Evolutionary conservation across 1,140 invertebrate species (phyloP), one percentile per base, ranked within the genome.

Genomic region (Panagrolaimus sp.): DNA sequence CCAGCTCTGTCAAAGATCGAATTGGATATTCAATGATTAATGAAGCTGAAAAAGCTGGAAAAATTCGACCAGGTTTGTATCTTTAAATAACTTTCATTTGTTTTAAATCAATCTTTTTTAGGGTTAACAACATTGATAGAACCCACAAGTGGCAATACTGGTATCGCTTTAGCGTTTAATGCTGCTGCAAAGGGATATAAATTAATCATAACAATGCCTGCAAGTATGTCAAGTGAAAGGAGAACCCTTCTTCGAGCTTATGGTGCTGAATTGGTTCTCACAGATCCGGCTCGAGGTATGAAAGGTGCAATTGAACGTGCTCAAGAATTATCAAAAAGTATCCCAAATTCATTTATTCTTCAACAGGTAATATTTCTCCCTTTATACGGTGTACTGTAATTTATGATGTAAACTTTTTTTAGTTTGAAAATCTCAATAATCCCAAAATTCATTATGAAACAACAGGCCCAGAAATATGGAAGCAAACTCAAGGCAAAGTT

Each of bases 161-260:
- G 63, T 32, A 65, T 65, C n/a, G 63, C 63, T 12, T 15, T 65
- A 47, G 63, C 63, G 10, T 65, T 43, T 43, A 47, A 24, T 32
- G 63, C 43, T 47, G 63, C 63, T 1, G 45, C 63, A 12, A 79
- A 78, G 47, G 84, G 84, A 1, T 85, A 85, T 74, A 78, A 82
- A 48, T 73, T 80, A 12, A 78, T 85, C 52, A 72, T 85, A 15
- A 77, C 79, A 6, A 84, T 85, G 84, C 84, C 84, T 6, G 80
- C 84, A 14, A 83, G 78, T 62, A 84, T 85, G 83, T 68, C 8
- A 70, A 75, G n/a, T 74, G 71, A 43, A 73, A 14, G 52, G 52
- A n/a, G 21, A 5, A 58, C 52, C 14, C 17, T 58, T 12, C 12
- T 58, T 12, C 52, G 28, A 38, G 63, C 63, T 64, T 64, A 64